Base-by-base conservation (phyloP, 2,797 vertebrate species). In the Discoglossus pictus region DNA sequence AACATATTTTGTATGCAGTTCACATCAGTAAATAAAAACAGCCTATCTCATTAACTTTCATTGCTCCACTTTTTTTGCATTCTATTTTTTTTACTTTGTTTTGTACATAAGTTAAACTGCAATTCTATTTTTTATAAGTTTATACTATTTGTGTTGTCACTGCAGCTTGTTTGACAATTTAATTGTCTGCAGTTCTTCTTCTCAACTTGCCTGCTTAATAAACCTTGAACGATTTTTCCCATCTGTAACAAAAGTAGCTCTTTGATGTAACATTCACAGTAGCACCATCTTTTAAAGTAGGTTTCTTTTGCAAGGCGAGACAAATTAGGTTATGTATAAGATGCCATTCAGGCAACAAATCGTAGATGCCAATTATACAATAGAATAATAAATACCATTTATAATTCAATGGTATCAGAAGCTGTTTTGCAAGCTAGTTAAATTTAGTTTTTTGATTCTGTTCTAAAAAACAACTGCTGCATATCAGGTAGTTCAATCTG, bases 111-210 rank as follows among this genome's bases (percentile, higher is more conserved):
- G 50, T 65, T 36, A 9, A 65, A 55, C 23, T 20, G 35, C 25
- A 7, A 7, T 12, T 15, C 21, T 20, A 16, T 16, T 44, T 35
- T 53, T 36, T 20, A 9, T 52, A 64, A n/a, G n/a, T 20, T 51
- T 65, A 23, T 44, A 38, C 20, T 6, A 15, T 44, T 64, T 54
- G 17, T 55, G 40, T 65, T 56, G 54, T 58, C 34, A 56, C 42
- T 17, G 43, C 42, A 16, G 53, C 35, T 40, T 34, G 15, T 47
- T 39, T 48, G 63, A 66, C 54, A 66, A 56, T 17, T 66, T 56
- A 66, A 66, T 48, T 66, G 52, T 56, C 53, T 48, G 16, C 52
- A 38, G 16, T 55, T 65, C 40, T 36, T 21, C 53, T 58, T 48
- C 52, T 55, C 52, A 55, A 46, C 62, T 65, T 25, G 43, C 46